A percentile compares a stretch with the other conserved stretches of the same genome.
These are phyloP conservation scores for Heteromyza rotundicornis DNA, from an alignment of 2,888 invertebrate species.

Conservation along the genomic window DNA sequence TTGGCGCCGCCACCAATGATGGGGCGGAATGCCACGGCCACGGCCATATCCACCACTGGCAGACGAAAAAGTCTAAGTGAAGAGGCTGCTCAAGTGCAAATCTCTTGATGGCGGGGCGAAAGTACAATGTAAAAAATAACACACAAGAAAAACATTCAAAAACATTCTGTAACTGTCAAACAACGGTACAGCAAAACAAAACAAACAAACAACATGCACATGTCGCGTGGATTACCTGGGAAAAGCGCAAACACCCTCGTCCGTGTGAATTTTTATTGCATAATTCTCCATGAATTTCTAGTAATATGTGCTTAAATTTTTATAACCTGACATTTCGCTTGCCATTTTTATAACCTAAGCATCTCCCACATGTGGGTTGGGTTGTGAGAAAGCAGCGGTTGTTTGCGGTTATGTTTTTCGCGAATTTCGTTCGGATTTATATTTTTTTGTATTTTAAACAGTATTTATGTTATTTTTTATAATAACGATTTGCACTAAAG, in stretches of 20 bases:
- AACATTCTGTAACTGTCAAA: slow-evolving; percentile 14
- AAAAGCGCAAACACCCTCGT: not conserved
- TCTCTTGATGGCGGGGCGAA: slow-evolving; percentile 51
- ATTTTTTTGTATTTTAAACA: too few species aligned
- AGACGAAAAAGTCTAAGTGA: not conserved
- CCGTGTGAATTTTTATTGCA: slow-evolving; percentile 60
- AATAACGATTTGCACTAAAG: not conserved
- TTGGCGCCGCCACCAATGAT: not conserved
- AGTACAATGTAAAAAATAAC: too few species aligned
- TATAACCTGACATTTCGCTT: slow-evolving; percentile 31
- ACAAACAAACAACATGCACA: slow-evolving; percentile 26
- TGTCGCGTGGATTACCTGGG: slow-evolving; percentile 28
- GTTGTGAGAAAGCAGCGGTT: too few species aligned
- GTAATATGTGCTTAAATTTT: slow-evolving; percentile 45
- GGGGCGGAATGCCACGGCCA: not conserved
- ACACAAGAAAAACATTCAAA: too few species aligned
- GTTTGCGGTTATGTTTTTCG: not conserved
- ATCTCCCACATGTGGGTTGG: too few species aligned
- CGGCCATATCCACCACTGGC: not conserved
- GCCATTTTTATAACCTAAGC: too few species aligned
- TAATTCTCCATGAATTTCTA: slow-evolving; percentile 58
- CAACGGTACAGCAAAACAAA: slow-evolving; percentile 12
- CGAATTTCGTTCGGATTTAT: too few species aligned
- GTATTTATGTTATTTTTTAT: too few species aligned
- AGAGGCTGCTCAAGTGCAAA: slow-evolving; percentile 43